Conservation (phyloP, 2,888 invertebrate species). For the Acronicta leporina region DNA sequence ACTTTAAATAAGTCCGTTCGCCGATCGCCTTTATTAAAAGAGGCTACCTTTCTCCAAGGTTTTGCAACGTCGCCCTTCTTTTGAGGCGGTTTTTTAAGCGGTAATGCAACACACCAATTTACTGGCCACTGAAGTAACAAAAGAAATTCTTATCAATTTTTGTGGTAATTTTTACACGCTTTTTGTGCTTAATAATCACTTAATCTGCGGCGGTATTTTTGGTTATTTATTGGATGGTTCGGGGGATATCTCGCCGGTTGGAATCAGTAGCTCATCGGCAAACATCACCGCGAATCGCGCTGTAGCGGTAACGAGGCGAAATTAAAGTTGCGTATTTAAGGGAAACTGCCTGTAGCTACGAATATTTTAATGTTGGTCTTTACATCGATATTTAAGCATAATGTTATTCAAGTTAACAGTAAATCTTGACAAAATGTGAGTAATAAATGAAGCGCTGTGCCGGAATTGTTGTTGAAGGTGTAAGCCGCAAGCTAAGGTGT, state of each 20-base stretch:
- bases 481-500: conserved; percentile 14
- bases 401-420: conserved; percentile 51
- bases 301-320: conserved; percentile 66
- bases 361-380: conserved; percentile 56
- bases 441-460: conserved; percentile 29
- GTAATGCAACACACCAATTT: conserved; percentile 68
- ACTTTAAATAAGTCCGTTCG: conserved; percentile 85
- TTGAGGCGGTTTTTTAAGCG: conserved; percentile 67
- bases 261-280: conserved; percentile 66
- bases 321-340: conserved; percentile 65
- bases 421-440: conserved; percentile 36
- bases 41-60: conserved; percentile 86
- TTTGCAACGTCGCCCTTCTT: conserved; percentile 83
- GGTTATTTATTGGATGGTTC: conserved; percentile 67
- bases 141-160: conserved; percentile 77
- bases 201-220: conserved; percentile 71
- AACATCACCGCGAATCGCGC: conserved; percentile 60
- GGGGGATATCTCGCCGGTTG: conserved; percentile 53
- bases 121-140: conserved; percentile 69
- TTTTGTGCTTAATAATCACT: conserved; percentile 77
- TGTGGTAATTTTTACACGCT: conserved; percentile 69
- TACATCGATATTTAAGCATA: conserved; percentile 54
- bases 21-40: conserved; percentile 81
- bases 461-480: conserved; percentile 5
- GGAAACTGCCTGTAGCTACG: conserved; percentile 64